Evolutionary conservation across 2,888 invertebrate species (phyloP).

Genomic region (Chelonus formosanus): DNA sequence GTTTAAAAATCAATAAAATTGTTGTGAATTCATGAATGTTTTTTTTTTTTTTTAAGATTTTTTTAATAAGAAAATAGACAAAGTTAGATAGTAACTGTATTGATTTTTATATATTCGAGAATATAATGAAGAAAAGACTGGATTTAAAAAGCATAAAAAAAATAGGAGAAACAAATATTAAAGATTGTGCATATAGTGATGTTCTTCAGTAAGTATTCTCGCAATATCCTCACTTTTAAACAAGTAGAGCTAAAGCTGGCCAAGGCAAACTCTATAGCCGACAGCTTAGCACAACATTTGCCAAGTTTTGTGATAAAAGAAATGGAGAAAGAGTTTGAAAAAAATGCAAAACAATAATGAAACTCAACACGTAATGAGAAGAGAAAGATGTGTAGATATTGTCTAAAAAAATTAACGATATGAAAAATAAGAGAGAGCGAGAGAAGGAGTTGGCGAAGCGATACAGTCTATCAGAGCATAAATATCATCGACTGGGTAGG

Average conservation of each 20-base stretch:
- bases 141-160: background rate
- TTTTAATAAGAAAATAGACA: too few species aligned
- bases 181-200: background rate
- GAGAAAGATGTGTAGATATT: conserved; percentile 4
- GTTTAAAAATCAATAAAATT: too few species aligned
- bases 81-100: too few species aligned
- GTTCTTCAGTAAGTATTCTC: conserved; percentile 4
- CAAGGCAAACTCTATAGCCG: conserved; percentile 1
- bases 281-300: conserved; percentile 1
- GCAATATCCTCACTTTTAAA: background rate
- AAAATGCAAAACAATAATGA: background rate
- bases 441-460: conserved; percentile 33
- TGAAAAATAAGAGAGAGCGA: background rate
- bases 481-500: conserved; percentile 45
- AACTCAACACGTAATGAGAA: conserved; percentile 12
- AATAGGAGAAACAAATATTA: background rate
- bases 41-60: too few species aligned
- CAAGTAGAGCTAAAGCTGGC: conserved; percentile 1
- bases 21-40: too few species aligned
- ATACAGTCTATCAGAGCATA: conserved; percentile 56
- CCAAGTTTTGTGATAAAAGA: conserved; percentile 9
- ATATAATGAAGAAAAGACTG: too few species aligned
- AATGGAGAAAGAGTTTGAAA: background rate
- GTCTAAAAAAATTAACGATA: conserved; percentile 21
- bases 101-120: too few species aligned